A percentile compares a stretch with the other conserved stretches of the same genome.
Evolutionary conservation across 2,888 invertebrate species (phyloP).

Genomic region (Hypolimnas misippus): DNA sequence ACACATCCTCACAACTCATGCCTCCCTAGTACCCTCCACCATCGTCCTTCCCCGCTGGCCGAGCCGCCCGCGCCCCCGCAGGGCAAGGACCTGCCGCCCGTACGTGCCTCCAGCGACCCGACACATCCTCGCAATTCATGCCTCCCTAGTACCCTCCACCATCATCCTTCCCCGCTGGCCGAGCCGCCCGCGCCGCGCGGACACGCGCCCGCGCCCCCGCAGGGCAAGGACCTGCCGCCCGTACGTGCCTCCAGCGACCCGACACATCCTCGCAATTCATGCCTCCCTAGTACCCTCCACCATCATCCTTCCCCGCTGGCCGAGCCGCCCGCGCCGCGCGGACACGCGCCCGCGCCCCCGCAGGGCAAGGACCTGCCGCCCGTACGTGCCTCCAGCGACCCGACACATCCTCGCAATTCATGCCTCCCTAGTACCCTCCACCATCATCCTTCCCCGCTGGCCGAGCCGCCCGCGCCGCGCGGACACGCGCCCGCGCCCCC

Average conservation of each 20-base stretch:
- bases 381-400: constrained; percentile 47
- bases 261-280: too few species aligned
- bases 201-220: constrained; percentile 20
- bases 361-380: constrained; percentile 50
- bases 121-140: too few species aligned
- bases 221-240: constrained; percentile 50
- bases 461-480: constrained; percentile 66
- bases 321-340: too few species aligned
- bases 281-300: constrained; percentile 53
- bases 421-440: constrained; percentile 53
- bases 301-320: constrained; percentile 81
- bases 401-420: too few species aligned
- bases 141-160: constrained; percentile 54
- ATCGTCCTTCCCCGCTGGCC: constrained; percentile 80
- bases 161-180: constrained; percentile 80
- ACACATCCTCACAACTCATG: constrained; percentile 50
- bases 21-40: constrained; percentile 54
- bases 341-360: too few species aligned
- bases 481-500: too few species aligned
- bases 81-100: constrained; percentile 51
- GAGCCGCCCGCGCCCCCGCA: constrained; percentile 25
- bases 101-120: constrained; percentile 44
- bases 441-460: constrained; percentile 73
- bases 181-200: too few species aligned
- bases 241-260: constrained; percentile 47